phyloP scores from a whole-genome alignment of 1,140 invertebrate genomes.

The Andricus grossulariae region DNA sequence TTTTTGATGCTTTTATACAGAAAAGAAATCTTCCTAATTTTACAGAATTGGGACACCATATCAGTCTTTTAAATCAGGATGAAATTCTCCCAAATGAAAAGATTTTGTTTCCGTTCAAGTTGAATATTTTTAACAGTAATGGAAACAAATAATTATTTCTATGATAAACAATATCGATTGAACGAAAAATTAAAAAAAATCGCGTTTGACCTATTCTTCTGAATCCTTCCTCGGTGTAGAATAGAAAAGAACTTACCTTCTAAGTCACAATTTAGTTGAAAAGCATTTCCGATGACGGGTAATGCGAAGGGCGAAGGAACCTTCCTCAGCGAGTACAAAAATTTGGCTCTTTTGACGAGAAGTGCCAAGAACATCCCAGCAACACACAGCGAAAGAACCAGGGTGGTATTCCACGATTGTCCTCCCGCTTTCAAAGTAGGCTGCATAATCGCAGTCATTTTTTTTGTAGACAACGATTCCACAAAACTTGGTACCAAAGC shows the following conservation, averaged over 20 bases:
- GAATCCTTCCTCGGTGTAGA: neutral
- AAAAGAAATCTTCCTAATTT: no score
- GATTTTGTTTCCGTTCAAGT: no score
- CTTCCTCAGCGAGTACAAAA: slow-evolving; percentile 58
- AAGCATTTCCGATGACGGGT: slow-evolving; percentile 67
- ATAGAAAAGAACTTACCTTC: slow-evolving; percentile 59
- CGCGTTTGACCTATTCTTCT: no score
- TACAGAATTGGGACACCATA: no score
- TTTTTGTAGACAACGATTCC: neutral
- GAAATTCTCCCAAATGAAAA: no score
- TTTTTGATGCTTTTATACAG: no score
- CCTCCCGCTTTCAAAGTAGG: slow-evolving; percentile 5
- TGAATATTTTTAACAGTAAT: no score
- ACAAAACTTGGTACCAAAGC: neutral
- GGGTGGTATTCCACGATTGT: slow-evolving; percentile 49
- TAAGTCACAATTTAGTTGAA: slow-evolving; percentile 61
- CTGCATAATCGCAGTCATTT: slow-evolving; percentile 7
- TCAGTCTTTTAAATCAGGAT: no score
- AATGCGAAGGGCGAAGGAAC: slow-evolving; percentile 63
- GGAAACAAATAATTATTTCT: no score
- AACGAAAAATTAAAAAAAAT: no score
- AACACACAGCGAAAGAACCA: slow-evolving; percentile 45
- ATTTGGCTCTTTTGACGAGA: slow-evolving; percentile 53
- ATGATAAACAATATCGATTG: no score
- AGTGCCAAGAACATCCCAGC: slow-evolving; percentile 40